phyloP scores from a whole-genome alignment of 2,797 vertebrate species.

The Furcifer pardalis region DNA sequence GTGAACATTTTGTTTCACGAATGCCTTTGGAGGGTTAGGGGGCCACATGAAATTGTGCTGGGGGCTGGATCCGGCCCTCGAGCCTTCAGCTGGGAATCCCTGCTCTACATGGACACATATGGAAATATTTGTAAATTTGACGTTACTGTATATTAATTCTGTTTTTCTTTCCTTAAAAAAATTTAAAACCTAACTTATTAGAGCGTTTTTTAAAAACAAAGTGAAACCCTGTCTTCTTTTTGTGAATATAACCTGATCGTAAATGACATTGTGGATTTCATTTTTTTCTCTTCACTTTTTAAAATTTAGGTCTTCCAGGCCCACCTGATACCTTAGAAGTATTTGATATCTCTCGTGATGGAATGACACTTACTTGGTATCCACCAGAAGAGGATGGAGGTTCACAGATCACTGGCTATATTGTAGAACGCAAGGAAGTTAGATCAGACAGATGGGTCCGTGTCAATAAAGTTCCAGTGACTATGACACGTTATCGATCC shows the following conservation, averaged over 20 bases:
- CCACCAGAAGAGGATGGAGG: slow-evolving; percentile 95
- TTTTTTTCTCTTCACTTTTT: slow-evolving; percentile 22
- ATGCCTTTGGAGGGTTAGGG: too few relatives aligned
- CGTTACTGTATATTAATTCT: background rate
- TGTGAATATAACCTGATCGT: background rate
- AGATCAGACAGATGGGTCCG: slow-evolving; percentile 96
- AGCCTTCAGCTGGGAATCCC: too few relatives aligned
- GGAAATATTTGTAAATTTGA: background rate
- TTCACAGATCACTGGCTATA: slow-evolving; percentile 93
- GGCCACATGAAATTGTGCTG: too few relatives aligned
- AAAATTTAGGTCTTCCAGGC: slow-evolving; percentile 86
- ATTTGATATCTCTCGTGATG: slow-evolving; percentile 95
- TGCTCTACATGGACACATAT: slow-evolving; percentile 17
- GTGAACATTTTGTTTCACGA: too few relatives aligned
- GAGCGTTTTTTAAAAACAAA: slow-evolving; percentile 22
- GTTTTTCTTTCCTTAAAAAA: slow-evolving; percentile 29
- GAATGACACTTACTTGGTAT: slow-evolving; percentile 98
- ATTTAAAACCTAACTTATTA: background rate
- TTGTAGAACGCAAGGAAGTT: slow-evolving; percentile 97
- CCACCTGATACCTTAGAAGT: slow-evolving; percentile 91
- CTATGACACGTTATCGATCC: slow-evolving; percentile 97
- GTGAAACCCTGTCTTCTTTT: background rate
- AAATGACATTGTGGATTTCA: slow-evolving; percentile 8
- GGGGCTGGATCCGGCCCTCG: too few relatives aligned
- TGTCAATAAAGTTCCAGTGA: slow-evolving; percentile 95